A percentile compares a stretch with the other conserved stretches of the same genome.
phyloP scores from a whole-genome alignment of 2,113 vertebrate species.

The Corythaixoides concolor region DNA sequence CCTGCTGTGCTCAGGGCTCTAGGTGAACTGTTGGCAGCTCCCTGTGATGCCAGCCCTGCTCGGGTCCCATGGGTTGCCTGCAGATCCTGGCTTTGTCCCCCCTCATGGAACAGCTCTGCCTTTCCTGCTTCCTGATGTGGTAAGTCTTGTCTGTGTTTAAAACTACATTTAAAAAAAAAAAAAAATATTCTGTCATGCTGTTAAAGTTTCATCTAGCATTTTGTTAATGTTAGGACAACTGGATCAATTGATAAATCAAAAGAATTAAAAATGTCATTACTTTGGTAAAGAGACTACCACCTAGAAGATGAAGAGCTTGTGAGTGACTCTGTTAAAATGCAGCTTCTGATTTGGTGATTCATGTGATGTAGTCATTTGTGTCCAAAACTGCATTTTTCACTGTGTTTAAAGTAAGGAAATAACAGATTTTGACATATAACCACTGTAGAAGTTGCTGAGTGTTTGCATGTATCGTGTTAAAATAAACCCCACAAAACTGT shows the following conservation, averaged over 20 bases:
- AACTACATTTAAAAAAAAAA: accelerated
- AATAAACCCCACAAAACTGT: not conserved
- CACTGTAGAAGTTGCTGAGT: not conserved
- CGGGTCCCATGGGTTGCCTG: accelerated
- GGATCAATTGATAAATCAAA: not conserved
- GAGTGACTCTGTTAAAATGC: not conserved
- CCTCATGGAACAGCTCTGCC: not conserved
- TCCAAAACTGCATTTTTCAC: not conserved
- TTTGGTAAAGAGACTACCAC: not conserved
- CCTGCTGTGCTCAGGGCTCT: not conserved
- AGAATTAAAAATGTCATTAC: not conserved
- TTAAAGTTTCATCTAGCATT: not conserved
- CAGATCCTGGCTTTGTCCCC: not conserved
- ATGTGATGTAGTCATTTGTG: not conserved
- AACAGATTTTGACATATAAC: not conserved
- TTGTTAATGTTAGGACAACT: not conserved
- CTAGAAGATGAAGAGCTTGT: not conserved
- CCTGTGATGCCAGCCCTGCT: accelerated
- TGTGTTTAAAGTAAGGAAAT: not conserved
- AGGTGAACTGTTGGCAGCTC: no score
- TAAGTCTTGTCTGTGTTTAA: not conserved
- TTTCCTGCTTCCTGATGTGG: not conserved
- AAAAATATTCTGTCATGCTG: not conserved
- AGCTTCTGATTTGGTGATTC: not conserved
- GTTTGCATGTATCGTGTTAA: not conserved